Evolutionary conservation across 2,113 vertebrate species (phyloP).

Genomic region (Scolopax mira): DNA sequence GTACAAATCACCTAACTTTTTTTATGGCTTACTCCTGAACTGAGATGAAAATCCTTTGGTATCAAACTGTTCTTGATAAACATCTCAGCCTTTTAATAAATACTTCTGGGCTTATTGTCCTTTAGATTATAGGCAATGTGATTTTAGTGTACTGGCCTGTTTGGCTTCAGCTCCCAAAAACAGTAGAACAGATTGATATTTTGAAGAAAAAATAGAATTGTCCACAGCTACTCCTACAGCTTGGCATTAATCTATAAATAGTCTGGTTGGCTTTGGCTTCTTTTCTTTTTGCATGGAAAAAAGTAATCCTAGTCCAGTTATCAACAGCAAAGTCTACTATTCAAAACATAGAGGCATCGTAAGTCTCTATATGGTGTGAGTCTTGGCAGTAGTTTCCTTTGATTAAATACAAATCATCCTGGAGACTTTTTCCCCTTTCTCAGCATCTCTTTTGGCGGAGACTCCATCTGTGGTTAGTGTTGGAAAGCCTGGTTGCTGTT

Average conservation of each 20-base stretch:
- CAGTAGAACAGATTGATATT: neutral
- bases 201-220: neutral
- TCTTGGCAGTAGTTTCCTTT: neutral
- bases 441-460: conserved; percentile 44
- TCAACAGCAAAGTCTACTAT: neutral
- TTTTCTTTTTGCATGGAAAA: neutral
- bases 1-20: neutral
- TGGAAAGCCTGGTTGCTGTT: conserved; percentile 5
- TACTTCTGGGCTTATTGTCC: neutral
- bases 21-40: neutral
- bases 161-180: neutral
- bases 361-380: neutral
- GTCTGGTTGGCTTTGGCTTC: neutral
- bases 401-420: conserved; percentile 44
- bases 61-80: neutral
- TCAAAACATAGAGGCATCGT: neutral
- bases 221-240: neutral
- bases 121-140: neutral
- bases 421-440: conserved; percentile 49
- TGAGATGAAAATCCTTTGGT: neutral
- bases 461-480: conserved; percentile 16
- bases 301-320: neutral
- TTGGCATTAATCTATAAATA: neutral
- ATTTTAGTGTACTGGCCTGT: neutral
- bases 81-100: neutral